Evolutionary conservation across 1,140 invertebrate species (phyloP).

Genomic region (Megathymus violae): DNA sequence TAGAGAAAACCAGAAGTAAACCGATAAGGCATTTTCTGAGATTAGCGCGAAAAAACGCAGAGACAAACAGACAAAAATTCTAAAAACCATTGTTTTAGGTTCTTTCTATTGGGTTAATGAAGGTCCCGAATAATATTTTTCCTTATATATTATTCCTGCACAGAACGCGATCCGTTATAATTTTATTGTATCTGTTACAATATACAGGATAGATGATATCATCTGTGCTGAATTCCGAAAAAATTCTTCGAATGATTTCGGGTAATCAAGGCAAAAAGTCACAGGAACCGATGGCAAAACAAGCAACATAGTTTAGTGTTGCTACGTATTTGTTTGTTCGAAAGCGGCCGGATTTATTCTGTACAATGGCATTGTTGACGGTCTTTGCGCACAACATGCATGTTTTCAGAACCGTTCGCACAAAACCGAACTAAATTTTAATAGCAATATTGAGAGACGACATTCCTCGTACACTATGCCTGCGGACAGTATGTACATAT

Average conservation of each 20-base stretch:
- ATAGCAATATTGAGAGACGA: not conserved
- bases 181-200: too few relatives aligned
- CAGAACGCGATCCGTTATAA: too few relatives aligned
- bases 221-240: not conserved
- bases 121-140: too few relatives aligned
- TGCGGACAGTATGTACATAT: not conserved
- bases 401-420: slow-evolving; percentile 45
- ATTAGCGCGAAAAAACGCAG: too few relatives aligned
- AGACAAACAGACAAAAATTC: too few relatives aligned
- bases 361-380: slow-evolving; percentile 74
- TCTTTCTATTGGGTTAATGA: too few relatives aligned
- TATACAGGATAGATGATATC: too few relatives aligned
- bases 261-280: slow-evolving; percentile 19
- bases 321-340: slow-evolving; percentile 62
- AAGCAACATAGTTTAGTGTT: slow-evolving; percentile 56
- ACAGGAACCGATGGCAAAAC: slow-evolving; percentile 50
- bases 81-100: too few relatives aligned
- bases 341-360: slow-evolving; percentile 48
- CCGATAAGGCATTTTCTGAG: too few relatives aligned
- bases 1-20: too few relatives aligned
- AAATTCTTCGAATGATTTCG: not conserved
- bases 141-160: too few relatives aligned
- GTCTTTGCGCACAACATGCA: slow-evolving; percentile 55
- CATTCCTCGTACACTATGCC: not conserved
- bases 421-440: slow-evolving; percentile 14